These are phyloP conservation scores for Baccha elongata DNA, from an alignment of 2,888 invertebrate species.

Conservation along the genomic window DNA sequence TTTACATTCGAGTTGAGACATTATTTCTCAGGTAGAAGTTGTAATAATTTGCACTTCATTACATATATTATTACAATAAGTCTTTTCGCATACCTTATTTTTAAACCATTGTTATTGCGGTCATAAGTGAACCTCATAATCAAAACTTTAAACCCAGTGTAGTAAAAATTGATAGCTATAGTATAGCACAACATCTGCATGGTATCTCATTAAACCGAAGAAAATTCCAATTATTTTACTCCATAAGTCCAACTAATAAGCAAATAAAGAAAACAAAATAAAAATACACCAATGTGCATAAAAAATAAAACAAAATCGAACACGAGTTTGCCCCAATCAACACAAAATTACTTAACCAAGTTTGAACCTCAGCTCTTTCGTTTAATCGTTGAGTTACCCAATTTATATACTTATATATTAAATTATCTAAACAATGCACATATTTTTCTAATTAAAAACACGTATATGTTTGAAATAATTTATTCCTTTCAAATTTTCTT, in stretches of 20 bases:
- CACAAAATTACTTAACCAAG: slow-evolving; percentile 34
- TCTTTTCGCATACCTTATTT: neutral
- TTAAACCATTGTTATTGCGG: neutral
- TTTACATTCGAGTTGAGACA: slow-evolving; percentile 16
- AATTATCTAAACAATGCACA: slow-evolving; percentile 1
- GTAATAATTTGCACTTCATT: slow-evolving; percentile 26
- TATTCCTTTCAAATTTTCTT: slow-evolving; percentile 24
- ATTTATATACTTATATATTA: no score
- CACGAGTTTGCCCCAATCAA: slow-evolving; percentile 1
- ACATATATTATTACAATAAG: slow-evolving; percentile 2
- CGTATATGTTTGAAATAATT: neutral
- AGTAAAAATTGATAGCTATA: neutral
- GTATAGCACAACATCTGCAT: neutral
- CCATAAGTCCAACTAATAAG: neutral
- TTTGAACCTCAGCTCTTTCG: slow-evolving; percentile 62
- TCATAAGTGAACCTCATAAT: neutral
- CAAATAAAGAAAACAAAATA: neutral
- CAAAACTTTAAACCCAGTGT: neutral
- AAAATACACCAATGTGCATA: slow-evolving; percentile 23
- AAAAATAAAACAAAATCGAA: slow-evolving; percentile 22
- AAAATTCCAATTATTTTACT: slow-evolving; percentile 22
- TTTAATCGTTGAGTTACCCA: slow-evolving; percentile 40
- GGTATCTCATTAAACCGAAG: slow-evolving; percentile 26
- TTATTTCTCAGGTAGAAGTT: slow-evolving; percentile 17
- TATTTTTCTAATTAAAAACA: slow-evolving; percentile 10